Evolutionary conservation across 2,888 invertebrate genomes (phyloP), one percentile per base, ranked within the genome.

Genomic region (Drosophila putrida): DNA sequence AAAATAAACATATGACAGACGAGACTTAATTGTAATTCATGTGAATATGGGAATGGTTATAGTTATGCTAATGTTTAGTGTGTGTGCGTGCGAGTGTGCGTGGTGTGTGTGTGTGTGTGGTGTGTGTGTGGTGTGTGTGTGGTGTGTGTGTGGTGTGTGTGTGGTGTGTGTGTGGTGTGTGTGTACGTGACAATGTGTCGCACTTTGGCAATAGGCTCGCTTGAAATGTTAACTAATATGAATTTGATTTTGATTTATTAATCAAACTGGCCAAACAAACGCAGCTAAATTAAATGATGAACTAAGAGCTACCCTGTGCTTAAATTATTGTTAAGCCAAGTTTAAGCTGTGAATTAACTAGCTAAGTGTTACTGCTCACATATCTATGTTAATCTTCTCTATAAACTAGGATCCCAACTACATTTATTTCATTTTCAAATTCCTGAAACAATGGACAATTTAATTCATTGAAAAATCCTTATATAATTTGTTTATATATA

Each of bases 221-320:
- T 50, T 55, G 43, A 64, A 65, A 69, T 55, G 53, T 60, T 43
- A 73, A 49, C 66, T 62, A 68, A 71, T 77, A 68, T 64, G 67
- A 72, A 51, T 77, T 58, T 63, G 65, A 60, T 62, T 61, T 50
- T 58, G 44, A 57, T 57, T 49, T 69, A 69, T 78, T 47, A 47
- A 65, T 44, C 43, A 50, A 50, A 36, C 43, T 54, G 35, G 6
- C n/a, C 25, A 60, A 41, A 27, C 11, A 5, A 13, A 38, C 20
- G 6, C 13, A 43, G 35, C 31, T 13, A 43, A 39, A 38, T n/a
- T 4, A 13, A 4, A 6, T 33, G 44, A 8, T 44, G 9, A 15
- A 15, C 27, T 20, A 47, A 3, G 15, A 20, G 20, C 8, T 41
- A 73, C 46, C 33, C 65, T 35, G 8, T 33, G 9, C 9, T 33